Conservation (phyloP, 2,888 invertebrate species). For the Myopa testacea region DNA sequence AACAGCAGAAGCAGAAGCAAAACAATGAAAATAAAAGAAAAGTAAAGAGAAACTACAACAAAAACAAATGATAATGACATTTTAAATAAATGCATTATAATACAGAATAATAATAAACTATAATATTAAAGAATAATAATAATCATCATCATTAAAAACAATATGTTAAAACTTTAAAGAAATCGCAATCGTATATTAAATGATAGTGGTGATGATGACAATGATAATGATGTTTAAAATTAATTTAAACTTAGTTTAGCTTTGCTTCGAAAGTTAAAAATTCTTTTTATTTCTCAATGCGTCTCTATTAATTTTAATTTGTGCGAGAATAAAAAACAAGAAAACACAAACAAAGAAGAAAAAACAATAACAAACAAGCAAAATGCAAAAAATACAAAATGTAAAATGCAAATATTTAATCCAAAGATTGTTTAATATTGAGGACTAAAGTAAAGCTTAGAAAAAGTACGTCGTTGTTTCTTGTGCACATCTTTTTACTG, state of each 20-base stretch:
- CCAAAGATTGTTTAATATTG: constrained; percentile 30
- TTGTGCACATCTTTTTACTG: too few species aligned
- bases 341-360: neutral
- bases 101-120: neutral
- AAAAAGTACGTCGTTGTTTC: too few species aligned
- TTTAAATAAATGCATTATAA: neutral
- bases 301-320: constrained; percentile 4
- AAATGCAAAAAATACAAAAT: neutral
- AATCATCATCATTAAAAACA: constrained; percentile 44
- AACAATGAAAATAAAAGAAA: constrained; percentile 18
- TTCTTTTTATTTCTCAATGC: constrained; percentile 24
- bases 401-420: neutral
- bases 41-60: constrained; percentile 25
- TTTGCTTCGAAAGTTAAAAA: constrained; percentile 4
- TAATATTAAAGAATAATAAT: too few species aligned
- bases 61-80: constrained; percentile 37
- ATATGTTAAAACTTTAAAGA: constrained; percentile 41
- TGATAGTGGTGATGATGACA: too few species aligned
- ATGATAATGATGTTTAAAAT: neutral
- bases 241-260: neutral
- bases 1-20: constrained; percentile 35
- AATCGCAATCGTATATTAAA: constrained; percentile 27
- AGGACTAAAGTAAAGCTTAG: constrained; percentile 17
- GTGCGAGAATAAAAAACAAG: neutral
- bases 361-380: neutral